Evolutionary conservation across 2,888 invertebrate genomes (phyloP).

Genomic region (Dorcus hopei): DNA sequence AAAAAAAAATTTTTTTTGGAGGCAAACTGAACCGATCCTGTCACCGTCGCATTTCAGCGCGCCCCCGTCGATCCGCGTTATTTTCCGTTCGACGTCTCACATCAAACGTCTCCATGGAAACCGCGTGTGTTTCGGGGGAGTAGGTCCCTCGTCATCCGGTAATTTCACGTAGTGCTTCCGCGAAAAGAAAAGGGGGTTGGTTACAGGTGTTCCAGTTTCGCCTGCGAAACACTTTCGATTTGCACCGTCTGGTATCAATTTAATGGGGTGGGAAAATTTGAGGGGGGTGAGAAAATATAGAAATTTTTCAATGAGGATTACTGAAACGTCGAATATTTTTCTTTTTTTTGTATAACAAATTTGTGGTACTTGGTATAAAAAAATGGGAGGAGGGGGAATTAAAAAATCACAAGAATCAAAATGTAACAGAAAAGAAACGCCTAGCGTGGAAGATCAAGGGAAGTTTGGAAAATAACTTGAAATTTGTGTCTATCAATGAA

Average conservation of each 20-base stretch:
- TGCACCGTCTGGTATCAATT: no score
- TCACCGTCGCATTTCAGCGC: constrained; percentile 11
- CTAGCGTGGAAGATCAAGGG: no score
- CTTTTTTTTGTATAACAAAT: background rate
- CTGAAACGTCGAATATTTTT: background rate
- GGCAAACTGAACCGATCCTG: constrained; percentile 2
- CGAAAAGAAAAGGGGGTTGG: background rate
- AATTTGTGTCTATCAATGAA: no score
- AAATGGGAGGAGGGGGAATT: no score
- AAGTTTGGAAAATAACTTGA: no score
- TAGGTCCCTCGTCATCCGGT: background rate
- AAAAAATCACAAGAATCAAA: no score
- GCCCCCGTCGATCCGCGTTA: constrained; percentile 18
- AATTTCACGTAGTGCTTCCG: background rate
- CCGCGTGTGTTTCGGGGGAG: constrained; percentile 13
- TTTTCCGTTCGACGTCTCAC: constrained; percentile 17
- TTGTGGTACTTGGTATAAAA: no score
- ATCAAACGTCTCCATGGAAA: constrained; percentile 25
- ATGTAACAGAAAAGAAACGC: no score
- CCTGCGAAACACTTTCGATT: no score
- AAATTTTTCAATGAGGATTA: no score
- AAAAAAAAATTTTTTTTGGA: no score
- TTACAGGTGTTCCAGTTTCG: background rate
- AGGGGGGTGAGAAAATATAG: background rate
- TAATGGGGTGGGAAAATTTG: background rate